Evolutionary conservation across 1,140 invertebrate genomes (phyloP).

Genomic region (Ladona fulva): DNA sequence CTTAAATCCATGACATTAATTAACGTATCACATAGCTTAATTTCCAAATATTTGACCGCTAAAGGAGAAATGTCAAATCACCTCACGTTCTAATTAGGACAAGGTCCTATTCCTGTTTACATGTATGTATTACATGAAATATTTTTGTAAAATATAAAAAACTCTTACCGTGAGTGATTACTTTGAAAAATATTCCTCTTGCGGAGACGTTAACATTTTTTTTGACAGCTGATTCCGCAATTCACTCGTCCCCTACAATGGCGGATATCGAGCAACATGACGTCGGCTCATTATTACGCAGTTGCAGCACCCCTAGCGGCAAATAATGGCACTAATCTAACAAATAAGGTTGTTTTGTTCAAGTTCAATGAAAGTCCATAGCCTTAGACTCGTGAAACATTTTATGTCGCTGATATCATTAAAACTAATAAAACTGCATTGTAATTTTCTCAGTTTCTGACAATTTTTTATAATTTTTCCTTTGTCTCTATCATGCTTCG

Average conservation of each 20-base stretch:
- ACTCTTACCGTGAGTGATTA: neutral
- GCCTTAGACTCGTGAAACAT: too few relatives aligned
- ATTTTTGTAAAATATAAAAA: neutral
- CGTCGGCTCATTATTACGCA: neutral
- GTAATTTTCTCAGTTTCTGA: too few relatives aligned
- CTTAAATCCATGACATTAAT: too few relatives aligned
- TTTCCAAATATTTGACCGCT: neutral
- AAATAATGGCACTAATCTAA: neutral
- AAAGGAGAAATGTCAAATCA: slow-evolving; percentile 10
- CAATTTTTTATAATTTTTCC: too few relatives aligned
- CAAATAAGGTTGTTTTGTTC: too few relatives aligned
- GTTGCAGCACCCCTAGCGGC: neutral
- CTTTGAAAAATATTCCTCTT: neutral
- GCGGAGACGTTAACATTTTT: neutral
- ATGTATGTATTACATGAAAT: neutral
- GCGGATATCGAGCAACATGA: slow-evolving; percentile 7
- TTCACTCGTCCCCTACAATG: neutral
- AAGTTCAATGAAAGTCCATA: too few relatives aligned
- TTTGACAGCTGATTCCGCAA: slow-evolving; percentile 8
- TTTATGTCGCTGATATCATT: too few relatives aligned
- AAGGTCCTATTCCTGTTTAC: neutral
- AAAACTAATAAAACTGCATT: too few relatives aligned
- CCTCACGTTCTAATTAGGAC: slow-evolving; percentile 8
- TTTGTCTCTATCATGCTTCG: too few relatives aligned
- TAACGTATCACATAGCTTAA: too few relatives aligned